Conservation (phyloP, 2,888 invertebrate genomes). For the Pegoplata infirma region DNA sequence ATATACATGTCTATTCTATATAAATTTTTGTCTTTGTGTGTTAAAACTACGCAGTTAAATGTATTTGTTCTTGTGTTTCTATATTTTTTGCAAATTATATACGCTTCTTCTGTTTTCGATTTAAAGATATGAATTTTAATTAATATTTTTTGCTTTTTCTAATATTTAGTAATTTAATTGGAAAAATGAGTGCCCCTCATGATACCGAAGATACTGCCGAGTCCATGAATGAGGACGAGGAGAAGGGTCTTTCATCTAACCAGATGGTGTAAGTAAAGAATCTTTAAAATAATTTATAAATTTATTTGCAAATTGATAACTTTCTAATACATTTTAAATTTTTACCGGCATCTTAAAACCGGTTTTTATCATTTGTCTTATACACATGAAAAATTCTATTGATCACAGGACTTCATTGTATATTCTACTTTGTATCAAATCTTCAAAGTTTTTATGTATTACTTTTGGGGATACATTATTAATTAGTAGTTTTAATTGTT, state of each 20-base stretch:
- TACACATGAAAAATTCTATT: too few species aligned
- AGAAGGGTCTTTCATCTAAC: conserved; percentile 56
- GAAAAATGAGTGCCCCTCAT: conserved; percentile 45
- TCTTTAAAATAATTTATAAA: too few species aligned
- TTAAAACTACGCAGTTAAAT: conserved; percentile 43
- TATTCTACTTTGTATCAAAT: too few species aligned
- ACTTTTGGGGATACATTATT: too few species aligned
- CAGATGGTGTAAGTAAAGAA: conserved; percentile 60
- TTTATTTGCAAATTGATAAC: too few species aligned
- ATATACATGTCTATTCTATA: conserved; percentile 23
- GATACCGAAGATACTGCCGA: conserved; percentile 54
- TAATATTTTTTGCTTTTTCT: background rate
- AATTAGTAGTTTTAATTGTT: too few species aligned
- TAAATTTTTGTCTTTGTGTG: conserved; percentile 11
- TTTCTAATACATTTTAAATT: too few species aligned
- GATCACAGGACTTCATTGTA: too few species aligned
- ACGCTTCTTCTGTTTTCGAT: background rate
- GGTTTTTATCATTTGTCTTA: too few species aligned
- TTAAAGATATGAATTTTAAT: background rate
- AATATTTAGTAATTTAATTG: conserved; percentile 8
- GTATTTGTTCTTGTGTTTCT: conserved; percentile 6
- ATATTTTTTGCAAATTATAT: background rate
- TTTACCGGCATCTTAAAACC: background rate
- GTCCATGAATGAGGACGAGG: conserved; percentile 59
- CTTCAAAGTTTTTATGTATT: too few species aligned